Evolutionary conservation across 37 sponge, comb jelly and placozoan genomes (phyloP), one percentile per base, ranked within the genome.

Genomic region (Spongilla lacustris): DNA sequence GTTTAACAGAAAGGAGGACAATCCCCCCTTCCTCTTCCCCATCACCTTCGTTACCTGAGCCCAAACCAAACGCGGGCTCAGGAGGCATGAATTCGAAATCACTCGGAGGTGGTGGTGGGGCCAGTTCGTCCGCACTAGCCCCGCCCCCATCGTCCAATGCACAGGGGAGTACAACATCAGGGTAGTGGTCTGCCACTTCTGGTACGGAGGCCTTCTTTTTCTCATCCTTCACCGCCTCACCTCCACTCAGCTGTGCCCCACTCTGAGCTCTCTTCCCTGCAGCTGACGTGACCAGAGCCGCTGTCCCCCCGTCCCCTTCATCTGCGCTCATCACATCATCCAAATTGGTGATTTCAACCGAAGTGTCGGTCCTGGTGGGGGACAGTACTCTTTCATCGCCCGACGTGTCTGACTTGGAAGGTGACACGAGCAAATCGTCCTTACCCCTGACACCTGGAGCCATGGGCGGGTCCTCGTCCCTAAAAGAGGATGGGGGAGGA

Each of bases 401-500:
- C 2, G 77, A 35, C 0, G 33, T 21, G n/a, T 76, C 41, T 11
- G 36, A 25, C 26, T 28, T 33, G 31, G 32, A 12, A 9, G 28
- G 27, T 12, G 25, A 17, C 77, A 13, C 21, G 1, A 11, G 2
- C 13, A 0, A 1, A 21, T 41, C 6, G 1, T 4, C 77, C 9
- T 69, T n/a, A 69, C 10, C 5, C 5, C 25, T n/a, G 70, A 4
- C 78, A n/a, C n/a, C 24, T 8, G 24, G n/a, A 29, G 17, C 26
- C 4, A 14, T 4, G n/a, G 10, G n/a, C 41, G 2, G 2, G 23
- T 28, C 50, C 78, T 73, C 67, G 10, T 73, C 29, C 10, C 14
- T 36, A n/a, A n/a, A n/a, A n/a, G n/a, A n/a, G 0, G 89, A 79
- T 32, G 93, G 89, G 19, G 93, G 93, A 21, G 93, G 93, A 73